These are phyloP conservation scores for Corvus hawaiiensis DNA, from an alignment of 2,113 vertebrate species.

Conservation along the genomic window DNA sequence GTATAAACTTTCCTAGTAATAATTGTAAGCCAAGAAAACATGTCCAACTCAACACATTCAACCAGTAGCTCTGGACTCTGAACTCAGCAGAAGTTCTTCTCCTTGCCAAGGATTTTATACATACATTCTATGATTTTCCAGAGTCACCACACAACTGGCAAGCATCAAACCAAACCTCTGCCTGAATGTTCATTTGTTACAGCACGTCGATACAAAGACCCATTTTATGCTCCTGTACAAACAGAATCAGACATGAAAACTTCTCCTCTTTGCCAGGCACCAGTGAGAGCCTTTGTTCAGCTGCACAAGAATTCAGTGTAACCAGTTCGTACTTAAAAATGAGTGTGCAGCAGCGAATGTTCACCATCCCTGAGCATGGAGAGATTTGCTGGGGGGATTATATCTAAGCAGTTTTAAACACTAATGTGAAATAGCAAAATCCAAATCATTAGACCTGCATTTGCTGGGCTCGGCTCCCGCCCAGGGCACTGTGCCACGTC, in stretches of 20 bases:
- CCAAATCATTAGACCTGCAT: slow-evolving; percentile 60
- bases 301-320: slow-evolving; percentile 34
- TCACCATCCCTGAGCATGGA: neutral
- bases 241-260: neutral
- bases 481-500: neutral
- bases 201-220: neutral
- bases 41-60: neutral
- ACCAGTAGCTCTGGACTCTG: neutral
- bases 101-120: neutral
- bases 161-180: neutral
- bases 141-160: neutral
- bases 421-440: slow-evolving; percentile 51
- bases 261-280: neutral
- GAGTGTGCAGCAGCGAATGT: neutral
- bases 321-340: slow-evolving; percentile 6
- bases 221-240: neutral
- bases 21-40: neutral
- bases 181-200: neutral
- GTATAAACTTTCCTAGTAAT: neutral
- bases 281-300: slow-evolving; percentile 46
- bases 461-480: neutral
- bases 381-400: slow-evolving; percentile 60
- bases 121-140: neutral
- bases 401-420: slow-evolving; percentile 61
- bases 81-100: neutral